Conservation (phyloP, 2,113 vertebrate species). For the Rhinolophus ferrumequinum region DNA sequence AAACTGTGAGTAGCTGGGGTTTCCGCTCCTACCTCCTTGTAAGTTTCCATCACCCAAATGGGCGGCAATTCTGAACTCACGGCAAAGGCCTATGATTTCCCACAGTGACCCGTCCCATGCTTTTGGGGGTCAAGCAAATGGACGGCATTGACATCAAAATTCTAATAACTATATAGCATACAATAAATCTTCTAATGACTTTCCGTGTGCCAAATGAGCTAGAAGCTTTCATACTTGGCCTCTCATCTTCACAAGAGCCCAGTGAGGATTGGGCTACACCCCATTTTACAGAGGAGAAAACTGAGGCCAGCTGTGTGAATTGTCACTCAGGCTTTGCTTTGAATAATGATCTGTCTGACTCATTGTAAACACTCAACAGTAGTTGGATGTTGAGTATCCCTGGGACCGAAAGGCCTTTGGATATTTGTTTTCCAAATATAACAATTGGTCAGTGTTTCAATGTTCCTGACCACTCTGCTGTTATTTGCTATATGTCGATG, state of each 20-base stretch:
- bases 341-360: not conserved
- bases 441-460: not conserved
- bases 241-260: not conserved
- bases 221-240: not conserved
- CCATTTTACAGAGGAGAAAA: not conserved
- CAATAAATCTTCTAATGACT: not conserved
- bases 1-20: not conserved
- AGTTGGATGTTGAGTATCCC: not conserved
- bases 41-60: not conserved
- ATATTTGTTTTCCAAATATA: not conserved
- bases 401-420: not conserved
- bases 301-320: not conserved
- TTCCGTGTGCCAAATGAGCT: not conserved
- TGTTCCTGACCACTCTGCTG: not conserved
- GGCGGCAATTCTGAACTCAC: not conserved
- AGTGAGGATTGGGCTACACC: not conserved
- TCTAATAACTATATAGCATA: not conserved
- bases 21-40: not conserved
- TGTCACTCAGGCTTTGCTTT: not conserved
- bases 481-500: not conserved
- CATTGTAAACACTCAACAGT: not conserved
- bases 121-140: not conserved
- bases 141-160: not conserved
- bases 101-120: not conserved
- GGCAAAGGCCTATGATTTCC: not conserved